Conservation (phyloP, 2,113 vertebrate genomes). For the Rhinogobius similis region DNA sequence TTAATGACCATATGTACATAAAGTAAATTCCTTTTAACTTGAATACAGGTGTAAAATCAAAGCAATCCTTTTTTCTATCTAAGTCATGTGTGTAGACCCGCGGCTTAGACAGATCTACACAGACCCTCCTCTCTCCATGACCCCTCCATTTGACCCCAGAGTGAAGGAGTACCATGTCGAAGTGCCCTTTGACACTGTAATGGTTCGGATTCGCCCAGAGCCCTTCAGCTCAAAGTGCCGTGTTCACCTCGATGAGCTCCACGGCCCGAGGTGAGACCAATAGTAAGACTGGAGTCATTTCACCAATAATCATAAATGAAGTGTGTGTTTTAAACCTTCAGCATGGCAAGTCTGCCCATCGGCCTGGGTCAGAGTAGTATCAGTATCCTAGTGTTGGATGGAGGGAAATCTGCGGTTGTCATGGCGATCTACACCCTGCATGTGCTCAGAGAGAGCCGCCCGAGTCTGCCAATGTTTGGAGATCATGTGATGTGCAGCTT, state of each 20-base stretch:
- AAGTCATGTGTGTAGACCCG: constrained; percentile 81
- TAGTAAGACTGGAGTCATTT: not conserved
- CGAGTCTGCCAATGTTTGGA: constrained; percentile 90
- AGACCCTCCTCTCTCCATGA: constrained; percentile 83
- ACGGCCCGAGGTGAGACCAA: constrained; percentile 84
- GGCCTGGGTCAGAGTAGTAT: constrained; percentile 89
- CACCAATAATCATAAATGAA: not conserved
- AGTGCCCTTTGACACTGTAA: constrained; percentile 89
- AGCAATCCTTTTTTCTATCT: not conserved
- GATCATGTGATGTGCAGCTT: constrained; percentile 89
- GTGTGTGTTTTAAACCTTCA: constrained; percentile 41
- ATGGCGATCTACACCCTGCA: constrained; percentile 87
- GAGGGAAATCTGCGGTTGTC: constrained; percentile 50
- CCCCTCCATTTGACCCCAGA: constrained; percentile 84
- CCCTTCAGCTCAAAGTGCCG: constrained; percentile 77
- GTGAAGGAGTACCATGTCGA: constrained; percentile 88
- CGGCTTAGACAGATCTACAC: constrained; percentile 87
- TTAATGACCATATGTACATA: too few relatives aligned
- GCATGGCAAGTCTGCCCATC: constrained; percentile 85
- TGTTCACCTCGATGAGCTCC: constrained; percentile 83
- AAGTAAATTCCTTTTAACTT: not conserved
- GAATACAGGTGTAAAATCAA: not conserved
- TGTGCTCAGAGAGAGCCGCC: constrained; percentile 87
- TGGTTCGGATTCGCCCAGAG: constrained; percentile 82
- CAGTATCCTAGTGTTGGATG: constrained; percentile 81